Evolutionary conservation across 2,113 vertebrate species (phyloP), one percentile per base, ranked within the genome.

Genomic region (Catharus fuscescens): DNA sequence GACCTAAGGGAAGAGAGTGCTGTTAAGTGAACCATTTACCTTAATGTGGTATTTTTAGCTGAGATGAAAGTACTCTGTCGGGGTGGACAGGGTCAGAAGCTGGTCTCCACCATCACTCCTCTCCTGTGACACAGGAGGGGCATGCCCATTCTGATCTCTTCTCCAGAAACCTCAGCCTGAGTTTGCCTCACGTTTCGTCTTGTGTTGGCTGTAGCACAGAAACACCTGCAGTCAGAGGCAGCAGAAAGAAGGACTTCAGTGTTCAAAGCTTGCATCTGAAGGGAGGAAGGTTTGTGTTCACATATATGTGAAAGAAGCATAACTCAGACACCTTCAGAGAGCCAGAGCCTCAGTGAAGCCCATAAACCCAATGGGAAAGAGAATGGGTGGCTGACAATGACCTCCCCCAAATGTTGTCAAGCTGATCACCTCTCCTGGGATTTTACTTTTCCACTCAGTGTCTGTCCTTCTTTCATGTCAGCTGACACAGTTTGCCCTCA

Each of bases 51-150:
- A 65, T 77, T 93, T 93, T 83, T 45, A 59, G 34, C 42, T 86
- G 50, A 77, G 42, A 54, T 54, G 19, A 31, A 96, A 86, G 59
- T 45, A 50, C 25, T 94, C 23, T 81, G 29, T 31, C 0, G 1
- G 61, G 29, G 44, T 72, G 59, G 47, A 18, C 14, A 69, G 47
- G 24, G 38, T 83, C 73, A 91, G 61, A 91, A 94, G 80, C 18
- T 10, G 60, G 4, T 60, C 38, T 90, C 54, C 42, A 65, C 20
- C 54, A 90, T 7, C 24, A 47, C 36, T 45, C 15, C 32, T 52
- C 36, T 45, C 15, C 32, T 52, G 32, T 54, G 47, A n/a, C 20
- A 9, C 6, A 5, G 31, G 29, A 7, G 0, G 0, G 93, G 9
- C 28, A 34, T 24, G 26, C 5, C 42, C 16, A 4, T 92, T 72